A percentile compares a stretch with the other conserved stretches of the same genome.
phyloP scores from a whole-genome alignment of 2,797 vertebrate species.

The Delichon dasypus region DNA sequence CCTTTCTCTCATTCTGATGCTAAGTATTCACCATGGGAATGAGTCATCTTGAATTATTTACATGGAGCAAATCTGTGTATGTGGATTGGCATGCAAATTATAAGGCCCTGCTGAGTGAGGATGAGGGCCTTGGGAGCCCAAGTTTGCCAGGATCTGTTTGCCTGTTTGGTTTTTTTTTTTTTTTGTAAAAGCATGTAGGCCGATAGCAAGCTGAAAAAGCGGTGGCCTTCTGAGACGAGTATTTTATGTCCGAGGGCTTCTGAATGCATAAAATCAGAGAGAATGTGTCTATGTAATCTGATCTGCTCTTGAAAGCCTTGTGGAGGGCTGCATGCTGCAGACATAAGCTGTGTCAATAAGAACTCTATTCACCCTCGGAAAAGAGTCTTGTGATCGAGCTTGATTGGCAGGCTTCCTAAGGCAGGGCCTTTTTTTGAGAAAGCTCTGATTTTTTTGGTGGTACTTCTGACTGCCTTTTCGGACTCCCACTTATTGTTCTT shows the following conservation, averaged over 20 bases:
- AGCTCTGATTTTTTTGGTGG: slow-evolving; percentile 60
- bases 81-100: slow-evolving; percentile 4
- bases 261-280: slow-evolving; percentile 58
- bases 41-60: background rate
- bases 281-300: slow-evolving; percentile 53
- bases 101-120: background rate
- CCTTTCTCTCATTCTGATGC: background rate
- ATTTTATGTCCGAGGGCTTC: slow-evolving; percentile 58
- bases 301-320: slow-evolving; percentile 67
- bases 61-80: background rate
- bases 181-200: background rate
- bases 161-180: background rate
- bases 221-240: background rate
- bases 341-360: slow-evolving; percentile 70
- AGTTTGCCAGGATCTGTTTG: background rate
- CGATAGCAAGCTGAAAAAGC: background rate
- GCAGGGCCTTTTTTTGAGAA: slow-evolving; percentile 50
- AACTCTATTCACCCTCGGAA: slow-evolving; percentile 65
- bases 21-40: background rate
- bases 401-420: slow-evolving; percentile 61
- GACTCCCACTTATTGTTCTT: slow-evolving; percentile 39
- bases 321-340: slow-evolving; percentile 58
- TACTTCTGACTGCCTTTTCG: slow-evolving; percentile 55
- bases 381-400: slow-evolving; percentile 59
- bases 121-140: background rate